Conservation (phyloP, 1,140 invertebrate genomes). For the Cydia splendana region DNA sequence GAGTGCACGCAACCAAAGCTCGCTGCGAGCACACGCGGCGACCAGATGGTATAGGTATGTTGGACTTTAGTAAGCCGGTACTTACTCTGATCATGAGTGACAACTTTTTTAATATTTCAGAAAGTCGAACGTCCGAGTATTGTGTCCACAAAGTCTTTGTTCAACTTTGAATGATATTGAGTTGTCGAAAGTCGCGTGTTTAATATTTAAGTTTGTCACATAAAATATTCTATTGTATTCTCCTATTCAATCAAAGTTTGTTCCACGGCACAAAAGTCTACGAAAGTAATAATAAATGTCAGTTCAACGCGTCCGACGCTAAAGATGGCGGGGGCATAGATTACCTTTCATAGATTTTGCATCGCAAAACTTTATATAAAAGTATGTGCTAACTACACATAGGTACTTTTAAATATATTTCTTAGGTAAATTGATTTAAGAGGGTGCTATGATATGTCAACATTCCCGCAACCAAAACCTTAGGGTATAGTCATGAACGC, state of each 20-base stretch:
- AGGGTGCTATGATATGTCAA: no score
- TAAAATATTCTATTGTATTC: not conserved
- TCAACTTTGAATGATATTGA: not conserved
- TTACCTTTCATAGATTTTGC: not conserved
- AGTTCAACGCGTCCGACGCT: not conserved
- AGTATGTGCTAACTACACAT: no score
- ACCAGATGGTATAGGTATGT: no score
- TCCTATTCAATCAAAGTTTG: not conserved
- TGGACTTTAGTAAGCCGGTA: not conserved
- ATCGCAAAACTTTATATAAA: not conserved
- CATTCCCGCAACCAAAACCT: no score
- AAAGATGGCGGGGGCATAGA: not conserved
- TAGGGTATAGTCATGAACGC: no score
- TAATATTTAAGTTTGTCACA: not conserved
- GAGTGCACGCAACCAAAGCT: no score
- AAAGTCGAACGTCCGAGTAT: not conserved
- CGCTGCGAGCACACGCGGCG: no score
- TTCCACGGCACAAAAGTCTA: not conserved
- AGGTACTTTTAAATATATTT: no score
- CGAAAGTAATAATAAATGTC: not conserved
- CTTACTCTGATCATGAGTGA: not conserved
- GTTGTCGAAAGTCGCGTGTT: not conserved
- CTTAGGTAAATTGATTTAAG: no score
- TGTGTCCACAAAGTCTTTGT: not conserved
- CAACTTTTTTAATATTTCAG: slow-evolving; percentile 2